Evolutionary conservation across 2,113 vertebrate genomes (phyloP), one percentile per base, ranked within the genome.

Genomic region (Oenanthe oenanthe): DNA sequence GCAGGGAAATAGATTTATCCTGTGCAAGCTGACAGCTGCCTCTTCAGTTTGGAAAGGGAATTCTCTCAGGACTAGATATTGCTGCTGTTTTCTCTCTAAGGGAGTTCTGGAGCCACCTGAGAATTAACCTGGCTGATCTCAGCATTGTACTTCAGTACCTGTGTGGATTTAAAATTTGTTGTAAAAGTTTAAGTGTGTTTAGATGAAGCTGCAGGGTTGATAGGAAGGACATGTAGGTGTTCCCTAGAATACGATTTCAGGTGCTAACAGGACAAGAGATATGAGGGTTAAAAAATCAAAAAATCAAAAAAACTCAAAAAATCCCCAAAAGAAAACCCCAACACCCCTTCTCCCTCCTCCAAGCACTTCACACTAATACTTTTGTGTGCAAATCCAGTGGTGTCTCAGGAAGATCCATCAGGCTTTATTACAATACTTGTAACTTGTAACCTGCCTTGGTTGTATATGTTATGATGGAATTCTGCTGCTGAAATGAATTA

Each of bases 1-100:
- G 74, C 85, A 96, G 38, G 66, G 95, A 85, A 85, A 6, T 51
- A 80, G 85, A 68, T 96, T 96, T 81, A 63, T 77, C 50, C 40
- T 93, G 32, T 87, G 93, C 87, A 94, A 77, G 45, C 53, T 78
- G 80, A 68, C 67, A 66, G 54, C 74, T 85, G 79, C 70, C 78
- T 63, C 8, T 24, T 89, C 70, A 13, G 6, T 83, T 60, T 42
- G 48, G 60, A 17, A 75, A 40, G 43, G 45, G 68, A 60, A 66
- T 79, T 72, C 67, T 29, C 61, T 56, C 31, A 34, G 62, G 58
- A 72, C n/a, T 32, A 62, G 75, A 83, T 88, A 73, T 62, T 83
- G 34, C 42, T 92, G 54, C 53, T 68, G 0, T 29, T 71, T 94
- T 77, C 77, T 74, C 65, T 36, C 75, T 78, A 31, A 84, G 60